phyloP scores from a whole-genome alignment of 2,888 invertebrate genomes.

The Smittia aterrima region DNA sequence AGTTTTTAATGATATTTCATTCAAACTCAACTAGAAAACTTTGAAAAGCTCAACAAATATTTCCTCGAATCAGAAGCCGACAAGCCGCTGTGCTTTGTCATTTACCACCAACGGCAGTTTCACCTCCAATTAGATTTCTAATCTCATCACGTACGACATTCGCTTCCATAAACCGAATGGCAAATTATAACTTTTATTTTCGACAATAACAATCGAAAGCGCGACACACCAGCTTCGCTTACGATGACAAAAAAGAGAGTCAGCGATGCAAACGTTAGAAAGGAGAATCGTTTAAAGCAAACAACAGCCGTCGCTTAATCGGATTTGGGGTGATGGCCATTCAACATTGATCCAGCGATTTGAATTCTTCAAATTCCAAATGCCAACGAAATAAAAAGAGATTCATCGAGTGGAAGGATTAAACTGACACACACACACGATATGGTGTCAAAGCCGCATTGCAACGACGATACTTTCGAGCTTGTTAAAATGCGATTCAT shows the following conservation, averaged over 20 bases:
- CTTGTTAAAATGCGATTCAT: background rate
- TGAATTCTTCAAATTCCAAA: background rate
- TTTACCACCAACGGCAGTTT: no score
- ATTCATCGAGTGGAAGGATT: slow-evolving; percentile 33
- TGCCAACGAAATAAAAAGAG: background rate
- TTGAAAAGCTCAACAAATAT: no score
- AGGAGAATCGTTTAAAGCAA: background rate
- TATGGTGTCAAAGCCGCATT: background rate
- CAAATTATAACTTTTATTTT: no score
- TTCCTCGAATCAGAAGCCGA: no score
- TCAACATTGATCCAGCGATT: background rate
- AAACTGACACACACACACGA: background rate
- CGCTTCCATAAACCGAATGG: no score
- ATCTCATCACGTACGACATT: no score
- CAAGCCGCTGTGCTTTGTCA: no score
- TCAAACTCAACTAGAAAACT: no score
- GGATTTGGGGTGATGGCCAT: background rate
- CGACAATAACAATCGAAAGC: no score
- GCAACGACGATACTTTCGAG: background rate
- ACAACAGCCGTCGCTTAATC: background rate
- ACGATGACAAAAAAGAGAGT: background rate
- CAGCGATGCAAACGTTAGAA: background rate
- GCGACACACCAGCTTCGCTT: no score
- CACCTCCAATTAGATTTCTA: no score
- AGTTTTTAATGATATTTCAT: no score